Base-by-base conservation (phyloP, 2,113 vertebrate species). In the Apaloderma vittatum region DNA sequence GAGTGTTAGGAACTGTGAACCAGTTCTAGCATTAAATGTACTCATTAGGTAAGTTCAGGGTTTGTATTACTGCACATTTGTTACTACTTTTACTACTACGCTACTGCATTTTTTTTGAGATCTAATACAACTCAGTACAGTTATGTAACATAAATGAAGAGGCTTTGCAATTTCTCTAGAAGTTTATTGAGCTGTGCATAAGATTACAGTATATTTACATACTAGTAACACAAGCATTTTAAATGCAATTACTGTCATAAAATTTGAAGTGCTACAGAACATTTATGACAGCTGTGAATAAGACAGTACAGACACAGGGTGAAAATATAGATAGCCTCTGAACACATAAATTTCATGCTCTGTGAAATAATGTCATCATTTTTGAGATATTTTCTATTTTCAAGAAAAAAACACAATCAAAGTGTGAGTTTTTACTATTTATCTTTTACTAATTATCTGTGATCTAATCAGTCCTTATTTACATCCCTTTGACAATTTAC, bases 211-310 rank as follows among this genome's bases (percentile, higher is more conserved):
- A 97, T 73, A 80, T 65, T 72, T 94, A 36, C 40, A 34, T 95
- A 90, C 84, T 95, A 97, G 81, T 94, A 94, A 93, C 68, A 96
- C 83, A 93, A 79, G 63, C 51, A 90, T 97, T 97, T 97, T 91
- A 81, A 57, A 77, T 95, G 1, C 77, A 96, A 96, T 97, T 96
- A 94, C 59, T 54, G 18, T 90, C 58, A 86, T 96, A 97, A 95
- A 88, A 94, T 79, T 71, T 93, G 80, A 97, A 96, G 61, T 81
- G 66, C 89, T 95, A 67, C 27, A 89, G 96, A 96, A 95, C 46
- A 71, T 52, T 67, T 86, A 57, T 81, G 96, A 93, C 58, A 94
- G 58, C 70, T 89, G 57, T 86, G 86, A 79, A 73, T 32, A 84
- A 91, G 51, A 82, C 40, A 72, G 15, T 86, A 94, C 49, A 93